Evolutionary conservation across 2,797 vertebrate genomes (phyloP).

Genomic region (Cossypha polioptera): DNA sequence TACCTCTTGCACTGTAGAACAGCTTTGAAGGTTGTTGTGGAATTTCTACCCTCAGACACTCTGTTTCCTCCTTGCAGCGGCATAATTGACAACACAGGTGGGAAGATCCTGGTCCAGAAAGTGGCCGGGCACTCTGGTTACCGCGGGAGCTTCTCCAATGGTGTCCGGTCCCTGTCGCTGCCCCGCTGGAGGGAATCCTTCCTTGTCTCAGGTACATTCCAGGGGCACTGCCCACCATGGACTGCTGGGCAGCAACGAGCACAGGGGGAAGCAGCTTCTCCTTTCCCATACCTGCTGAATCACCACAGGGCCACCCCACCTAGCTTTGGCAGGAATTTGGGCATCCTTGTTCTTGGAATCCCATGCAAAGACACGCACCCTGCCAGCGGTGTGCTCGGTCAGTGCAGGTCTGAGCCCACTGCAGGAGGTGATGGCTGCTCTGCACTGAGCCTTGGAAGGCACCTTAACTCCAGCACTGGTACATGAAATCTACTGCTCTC

Average conservation of each 20-base stretch:
- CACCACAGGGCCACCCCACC: neutral
- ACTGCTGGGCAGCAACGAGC: accelerated
- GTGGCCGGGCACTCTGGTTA: constrained; percentile 88
- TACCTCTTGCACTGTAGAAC: neutral
- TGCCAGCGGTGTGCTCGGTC: accelerated
- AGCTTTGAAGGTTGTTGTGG: neutral
- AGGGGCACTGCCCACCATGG: accelerated
- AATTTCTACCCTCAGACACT: neutral
- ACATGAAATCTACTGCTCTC: neutral
- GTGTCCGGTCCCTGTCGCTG: constrained; percentile 88
- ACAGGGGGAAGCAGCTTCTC: neutral
- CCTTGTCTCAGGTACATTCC: constrained; percentile 82
- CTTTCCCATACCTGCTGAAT: neutral
- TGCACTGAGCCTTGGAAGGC: neutral
- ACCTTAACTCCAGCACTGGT: neutral
- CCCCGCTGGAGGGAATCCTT: constrained; percentile 96
- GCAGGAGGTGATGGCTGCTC: neutral
- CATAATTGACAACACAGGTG: constrained; percentile 88
- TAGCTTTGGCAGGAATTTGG: neutral
- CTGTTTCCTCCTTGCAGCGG: constrained; percentile 78
- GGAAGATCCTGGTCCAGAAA: constrained; percentile 93
- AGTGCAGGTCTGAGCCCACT: neutral
- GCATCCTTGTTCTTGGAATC: neutral
- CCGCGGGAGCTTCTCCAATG: constrained; percentile 87
- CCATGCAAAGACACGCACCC: accelerated